Evolutionary conservation across 1,140 invertebrate genomes (phyloP), one percentile per base, ranked within the genome.

Genomic region (Rhyzopertha dominica): DNA sequence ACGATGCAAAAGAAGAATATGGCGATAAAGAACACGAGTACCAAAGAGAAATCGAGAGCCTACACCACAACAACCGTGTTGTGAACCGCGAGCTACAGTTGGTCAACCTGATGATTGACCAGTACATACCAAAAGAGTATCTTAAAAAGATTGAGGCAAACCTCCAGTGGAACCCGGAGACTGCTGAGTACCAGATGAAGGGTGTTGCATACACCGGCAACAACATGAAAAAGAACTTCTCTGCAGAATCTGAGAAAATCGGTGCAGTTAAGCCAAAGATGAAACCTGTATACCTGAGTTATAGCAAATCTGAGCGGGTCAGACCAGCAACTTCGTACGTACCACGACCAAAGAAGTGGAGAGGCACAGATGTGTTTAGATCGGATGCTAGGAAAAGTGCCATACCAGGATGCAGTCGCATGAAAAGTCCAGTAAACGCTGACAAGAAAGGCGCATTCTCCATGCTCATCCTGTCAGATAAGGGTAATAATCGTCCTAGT

Each of bases 141-240:
- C 83, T 58, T 47, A 85, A 87, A 43, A 80, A 95, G 70, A 91
- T 98, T 46, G 90, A 96, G 59, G 78, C 85, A 55, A 89, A 95
- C 66, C 89, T 93, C 10, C 83, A 87, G 58, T 98, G 94, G 92
- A 98, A 97, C 73, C 93, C 98, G 69, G 94, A 98, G 57, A 93
- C 95, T 32, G 95, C 94, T 12, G 95, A 99, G 68, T 99, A 95
- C 90, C 93, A 98, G 66, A 76, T 98, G 8, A 90, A 89, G 65
- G 97, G 94, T 72, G 92, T 99, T 2, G 96, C 96, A 1, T 99
- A 99, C 66, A 96, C 95, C 10, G 96, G 96, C 0, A 99, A 99
- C 70, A 99, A 99, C 65, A 98, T 99, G 90, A 73, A 87, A 16
- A 90, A 90, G 62, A 68, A 68, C 16, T 59, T 58, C 35, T 53